phyloP scores from a whole-genome alignment of 2,113 vertebrate genomes.

The Zingel zingel region DNA sequence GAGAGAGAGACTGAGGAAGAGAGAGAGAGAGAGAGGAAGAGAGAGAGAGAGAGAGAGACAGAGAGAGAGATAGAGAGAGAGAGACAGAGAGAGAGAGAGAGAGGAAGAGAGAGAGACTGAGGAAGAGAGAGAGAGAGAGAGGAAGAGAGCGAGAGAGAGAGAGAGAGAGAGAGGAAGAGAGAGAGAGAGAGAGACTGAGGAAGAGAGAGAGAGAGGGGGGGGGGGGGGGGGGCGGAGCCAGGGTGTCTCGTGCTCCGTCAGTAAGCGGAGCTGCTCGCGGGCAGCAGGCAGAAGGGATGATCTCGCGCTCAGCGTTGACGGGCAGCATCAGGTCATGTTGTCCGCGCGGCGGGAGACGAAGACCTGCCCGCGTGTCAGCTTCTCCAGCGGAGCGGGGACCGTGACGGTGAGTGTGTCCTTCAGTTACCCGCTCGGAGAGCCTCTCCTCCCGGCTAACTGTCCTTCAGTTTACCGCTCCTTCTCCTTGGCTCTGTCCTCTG shows the following conservation, averaged over 20 bases:
- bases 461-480: not conserved
- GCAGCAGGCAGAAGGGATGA: conserved; percentile 58
- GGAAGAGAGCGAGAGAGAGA: too few species aligned
- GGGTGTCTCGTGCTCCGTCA: conserved; percentile 18
- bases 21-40: not conserved
- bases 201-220: not conserved
- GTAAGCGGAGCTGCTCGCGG: conserved; percentile 43
- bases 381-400: conserved; percentile 53
- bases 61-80: too few species aligned
- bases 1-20: not conserved
- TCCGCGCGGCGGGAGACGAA: conserved; percentile 66
- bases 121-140: too few species aligned
- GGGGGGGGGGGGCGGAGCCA: conserved; percentile 49
- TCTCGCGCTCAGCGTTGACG: conserved; percentile 56
- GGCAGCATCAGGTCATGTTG: conserved; percentile 70
- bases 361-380: conserved; percentile 69
- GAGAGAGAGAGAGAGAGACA: not conserved
- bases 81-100: too few species aligned
- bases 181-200: not conserved
- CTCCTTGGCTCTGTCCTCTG: too few species aligned
- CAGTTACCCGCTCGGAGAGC: not conserved
- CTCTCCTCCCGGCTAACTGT: not conserved
- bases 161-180: not conserved
- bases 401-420: conserved; percentile 55
- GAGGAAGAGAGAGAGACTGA: too few species aligned